These are phyloP conservation scores for Callimorpha dominula DNA, from an alignment of 2,888 invertebrate genomes.

Conservation along the genomic window DNA sequence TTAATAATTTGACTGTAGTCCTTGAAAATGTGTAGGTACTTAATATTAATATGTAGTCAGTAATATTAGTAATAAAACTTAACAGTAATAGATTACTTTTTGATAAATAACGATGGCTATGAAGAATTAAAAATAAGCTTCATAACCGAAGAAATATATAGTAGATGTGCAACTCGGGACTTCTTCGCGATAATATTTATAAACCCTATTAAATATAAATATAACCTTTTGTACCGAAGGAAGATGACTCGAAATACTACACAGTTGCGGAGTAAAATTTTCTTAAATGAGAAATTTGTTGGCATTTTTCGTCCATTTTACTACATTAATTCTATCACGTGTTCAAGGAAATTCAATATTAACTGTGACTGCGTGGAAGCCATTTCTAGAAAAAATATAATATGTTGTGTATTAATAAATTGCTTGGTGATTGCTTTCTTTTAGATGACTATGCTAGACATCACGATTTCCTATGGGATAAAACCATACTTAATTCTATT, in stretches of 20 bases:
- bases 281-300: neutral
- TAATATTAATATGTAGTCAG: too few species aligned
- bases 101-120: too few species aligned
- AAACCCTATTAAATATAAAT: too few species aligned
- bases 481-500: neutral
- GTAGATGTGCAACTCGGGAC: too few species aligned
- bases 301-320: conserved; percentile 11
- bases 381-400: neutral
- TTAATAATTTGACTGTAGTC: too few species aligned
- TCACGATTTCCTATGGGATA: neutral
- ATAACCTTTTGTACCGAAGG: too few species aligned
- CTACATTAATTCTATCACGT: conserved; percentile 4
- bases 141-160: too few species aligned
- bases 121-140: too few species aligned
- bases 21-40: too few species aligned
- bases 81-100: too few species aligned
- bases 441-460: neutral
- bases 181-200: too few species aligned
- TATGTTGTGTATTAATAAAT: conserved; percentile 1
- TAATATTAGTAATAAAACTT: too few species aligned
- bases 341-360: conserved; percentile 4
- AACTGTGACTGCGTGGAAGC: neutral
- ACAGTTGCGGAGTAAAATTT: neutral
- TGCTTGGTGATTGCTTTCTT: neutral
- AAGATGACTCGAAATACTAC: neutral